Evolutionary conservation across 2,113 vertebrate species (phyloP).

Genomic region (Telmatochromis sp.): DNA sequence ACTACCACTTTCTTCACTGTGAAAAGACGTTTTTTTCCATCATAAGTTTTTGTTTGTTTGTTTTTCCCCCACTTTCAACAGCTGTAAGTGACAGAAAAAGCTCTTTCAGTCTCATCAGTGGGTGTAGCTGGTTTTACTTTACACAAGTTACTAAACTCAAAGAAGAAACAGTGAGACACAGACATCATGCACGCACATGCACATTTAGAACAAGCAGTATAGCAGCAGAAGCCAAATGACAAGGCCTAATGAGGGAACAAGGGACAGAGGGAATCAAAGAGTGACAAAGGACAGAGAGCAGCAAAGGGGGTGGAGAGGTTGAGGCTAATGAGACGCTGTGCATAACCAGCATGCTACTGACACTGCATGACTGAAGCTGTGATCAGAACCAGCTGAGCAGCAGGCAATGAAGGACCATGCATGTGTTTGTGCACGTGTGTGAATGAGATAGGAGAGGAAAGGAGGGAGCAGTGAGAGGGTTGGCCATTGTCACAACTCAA

Average conservation of each 20-base stretch:
- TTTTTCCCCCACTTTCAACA: background rate
- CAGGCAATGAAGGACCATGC: background rate
- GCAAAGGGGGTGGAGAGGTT: background rate
- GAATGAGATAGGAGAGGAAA: background rate
- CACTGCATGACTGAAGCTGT: constrained; percentile 6
- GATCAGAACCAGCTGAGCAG: constrained; percentile 5
- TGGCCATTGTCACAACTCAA: background rate
- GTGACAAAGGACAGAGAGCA: background rate
- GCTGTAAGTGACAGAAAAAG: background rate
- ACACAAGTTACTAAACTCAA: background rate
- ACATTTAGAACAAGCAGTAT: background rate
- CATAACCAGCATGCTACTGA: constrained; percentile 13
- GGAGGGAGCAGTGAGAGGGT: background rate
- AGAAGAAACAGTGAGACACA: background rate
- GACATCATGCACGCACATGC: background rate
- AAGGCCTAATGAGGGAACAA: constrained; percentile 19
- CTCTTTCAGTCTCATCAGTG: background rate
- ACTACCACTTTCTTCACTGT: background rate
- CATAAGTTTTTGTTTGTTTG: background rate
- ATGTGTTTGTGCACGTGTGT: background rate
- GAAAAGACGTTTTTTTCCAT: background rate
- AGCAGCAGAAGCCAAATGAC: background rate
- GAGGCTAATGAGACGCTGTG: constrained; percentile 14
- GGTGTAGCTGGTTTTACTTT: background rate
- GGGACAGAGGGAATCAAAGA: constrained; percentile 19